Evolutionary conservation across 2,797 vertebrate species (phyloP), one percentile per base, ranked within the genome.

Genomic region (Eupleurogrammus muticus): DNA sequence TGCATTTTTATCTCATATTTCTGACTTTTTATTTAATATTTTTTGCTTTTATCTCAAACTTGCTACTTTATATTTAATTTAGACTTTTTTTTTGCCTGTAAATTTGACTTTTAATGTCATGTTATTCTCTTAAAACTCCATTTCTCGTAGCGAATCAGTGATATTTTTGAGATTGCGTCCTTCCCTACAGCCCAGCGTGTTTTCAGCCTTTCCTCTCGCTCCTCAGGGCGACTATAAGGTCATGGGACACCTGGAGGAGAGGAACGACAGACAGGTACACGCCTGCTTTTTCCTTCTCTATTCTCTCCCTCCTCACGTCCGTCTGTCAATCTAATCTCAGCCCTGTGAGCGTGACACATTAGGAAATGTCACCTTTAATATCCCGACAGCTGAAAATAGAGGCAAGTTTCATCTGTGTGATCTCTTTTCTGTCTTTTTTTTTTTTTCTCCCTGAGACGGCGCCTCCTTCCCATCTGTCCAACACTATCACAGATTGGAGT

Each of bases 251-350:
- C 90, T 85, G 0, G 92, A 94, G 24, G 93, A 95, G 55, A 95
- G 86, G 83, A 99, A 96, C 49, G 98, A 99, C 82, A 95, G 98
- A 93, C 96, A 97, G 96, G 98, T 99, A 75, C 16, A 8, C 2
- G 6, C 1, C 16, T 38, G 66, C 59, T 42, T 20, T 40, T 71
- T 63, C 59, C 24, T 21, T 65, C n/a, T 17, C 17, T 44, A 16
- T n/a, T 46, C 16, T 58, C 66, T 11, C 21, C 48, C 23, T 58
- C 59, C 12, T 20, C 38, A 21, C 53, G 35, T 55, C 38, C 13
- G 19, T 67, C 42, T 46, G 34, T 46, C 46, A 20, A 17, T 49
- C 9, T 17, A 5, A 55, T 21, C 4, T 68, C 21, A 49, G 36
- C 54, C 40, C 28, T n/a, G 17, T 21, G 44, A 20, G 49, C 46